Base-by-base conservation (phyloP, 2,797 vertebrate species). In the Malurus splendens region DNA sequence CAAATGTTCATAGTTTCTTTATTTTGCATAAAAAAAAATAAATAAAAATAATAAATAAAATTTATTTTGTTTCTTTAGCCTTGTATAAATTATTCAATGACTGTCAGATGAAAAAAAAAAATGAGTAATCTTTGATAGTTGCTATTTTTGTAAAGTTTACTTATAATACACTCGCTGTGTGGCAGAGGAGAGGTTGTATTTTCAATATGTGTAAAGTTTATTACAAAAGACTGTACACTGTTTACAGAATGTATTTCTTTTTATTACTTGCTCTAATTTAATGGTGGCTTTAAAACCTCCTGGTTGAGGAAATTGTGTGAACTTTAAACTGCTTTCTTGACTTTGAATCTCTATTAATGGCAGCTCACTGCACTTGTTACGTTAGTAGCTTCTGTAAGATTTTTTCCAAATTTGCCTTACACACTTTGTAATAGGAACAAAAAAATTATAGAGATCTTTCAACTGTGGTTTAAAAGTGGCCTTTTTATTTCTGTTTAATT, bases 401-500 rank as follows among this genome's bases (percentile, higher is more conserved):
- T 87, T 96, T 91, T 79, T 87, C 85, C 78, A 92, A 93, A 95
- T 93, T 95, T 96, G 95, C 96, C 95, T 96, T 96, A 95, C 86
- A 95, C 70, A 71, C 61, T 95, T 95, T 94, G 84, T 95, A 95
- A 93, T 73, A 94, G 89, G 89, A 93, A 94, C 86, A 92, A 83
- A 91, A 90, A 61, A 86, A 89, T 81, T 87, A 98, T 97, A 95
- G 94, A 95, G 96, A 91, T 96, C 96, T 95, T 93, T 96, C 94
- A 97, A 97, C 98, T 97, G 98, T 98, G 98, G 98, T 98, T 96
- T 95, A 97, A 96, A 97, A 97, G 99, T 99, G 99, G 98, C 98
- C 98, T 99, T 99, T 96, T 96, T 67, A 73, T 94, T 96, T 97
- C 96, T 97, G 94, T 95, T 93, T 78, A 74, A 88, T 90, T 96